Percentiles rank a stretch among this genome's conserved stretches.
Evolutionary conservation across 2,113 vertebrate genomes (phyloP).

Genomic region (Geococcyx californianus): DNA sequence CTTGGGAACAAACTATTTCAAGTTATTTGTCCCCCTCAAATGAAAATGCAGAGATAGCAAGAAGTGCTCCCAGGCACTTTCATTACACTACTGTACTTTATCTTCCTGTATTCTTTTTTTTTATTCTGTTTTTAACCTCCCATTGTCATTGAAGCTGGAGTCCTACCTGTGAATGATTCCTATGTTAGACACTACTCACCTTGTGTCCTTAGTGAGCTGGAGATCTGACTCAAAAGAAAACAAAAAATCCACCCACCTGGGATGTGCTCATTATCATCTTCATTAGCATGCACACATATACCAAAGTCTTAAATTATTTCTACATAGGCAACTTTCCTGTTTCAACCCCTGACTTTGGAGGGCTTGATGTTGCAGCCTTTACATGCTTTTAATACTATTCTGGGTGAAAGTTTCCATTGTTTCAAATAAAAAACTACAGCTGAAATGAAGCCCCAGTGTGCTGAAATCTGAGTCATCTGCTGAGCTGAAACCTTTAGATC

Average conservation of each 20-base stretch:
- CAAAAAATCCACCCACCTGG: neutral
- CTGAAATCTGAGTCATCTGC: neutral
- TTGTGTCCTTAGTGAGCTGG: neutral
- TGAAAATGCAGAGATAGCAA: neutral
- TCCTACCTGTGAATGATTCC: neutral
- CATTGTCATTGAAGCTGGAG: neutral
- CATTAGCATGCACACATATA: neutral
- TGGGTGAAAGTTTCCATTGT: neutral
- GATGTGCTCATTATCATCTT: neutral
- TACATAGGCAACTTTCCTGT: neutral
- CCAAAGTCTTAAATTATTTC: neutral
- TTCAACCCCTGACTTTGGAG: neutral
- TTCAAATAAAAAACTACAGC: neutral
- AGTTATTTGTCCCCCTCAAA: neutral
- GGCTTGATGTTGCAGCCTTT: neutral
- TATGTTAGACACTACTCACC: neutral
- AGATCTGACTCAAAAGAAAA: neutral
- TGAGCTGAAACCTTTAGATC: slow-evolving; percentile 14
- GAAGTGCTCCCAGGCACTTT: neutral
- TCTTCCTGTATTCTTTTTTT: neutral
- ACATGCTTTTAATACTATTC: neutral
- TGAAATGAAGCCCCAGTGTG: neutral
- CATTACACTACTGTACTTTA: neutral
- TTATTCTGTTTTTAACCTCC: neutral
- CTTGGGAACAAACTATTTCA: neutral